Evolutionary conservation across 2,797 vertebrate genomes (phyloP), one percentile per base, ranked within the genome.

Genomic region (Onychomys torridus): DNA sequence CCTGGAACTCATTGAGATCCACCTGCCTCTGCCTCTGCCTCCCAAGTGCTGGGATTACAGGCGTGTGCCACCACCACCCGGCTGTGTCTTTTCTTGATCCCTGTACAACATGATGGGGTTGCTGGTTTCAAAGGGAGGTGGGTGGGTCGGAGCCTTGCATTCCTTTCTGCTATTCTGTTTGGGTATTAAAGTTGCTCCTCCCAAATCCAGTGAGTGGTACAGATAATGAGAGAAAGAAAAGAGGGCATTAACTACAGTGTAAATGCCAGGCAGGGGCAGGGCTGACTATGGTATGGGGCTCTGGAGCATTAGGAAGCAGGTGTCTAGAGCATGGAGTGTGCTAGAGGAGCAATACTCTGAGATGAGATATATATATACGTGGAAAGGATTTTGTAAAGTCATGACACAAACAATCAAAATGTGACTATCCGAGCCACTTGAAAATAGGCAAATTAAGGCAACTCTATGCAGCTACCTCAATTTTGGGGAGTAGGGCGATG

Each of bases 361-460:
- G 57, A 37, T 85, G 37, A 46, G 92, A 63, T n/a, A n/a, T n/a
- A n/a, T n/a, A n/a, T 29, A 14, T 81, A 83, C 65, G 16, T 92
- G 69, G 65, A 75, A 76, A 82, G 59, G 29, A 75, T 92, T 27
- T 93, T 75, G 81, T 43, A 65, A 83, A 94, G 17, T 96, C 84
- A 89, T 0, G 46, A 23, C 55, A 75, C 21, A 85, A 85, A 46
- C 32, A 93, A 37, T 76, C n/a, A n/a, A 61, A 78, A 93, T 92
- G 34, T 88, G 73, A 79, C 86, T 49, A 16, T 92, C 59, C 59
- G 2, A 94, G 37, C 32, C 16, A 76, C 7, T 79, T 92, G 49
- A 79, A 93, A 92, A 43, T 88, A 67, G 73, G 67, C 40, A 90
- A n/a, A 87, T 79, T 93, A 90, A 92, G 96, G 57, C 25, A 92